Conservation (phyloP, 2,888 invertebrate genomes). For the Tromatobia lineatoria region DNA sequence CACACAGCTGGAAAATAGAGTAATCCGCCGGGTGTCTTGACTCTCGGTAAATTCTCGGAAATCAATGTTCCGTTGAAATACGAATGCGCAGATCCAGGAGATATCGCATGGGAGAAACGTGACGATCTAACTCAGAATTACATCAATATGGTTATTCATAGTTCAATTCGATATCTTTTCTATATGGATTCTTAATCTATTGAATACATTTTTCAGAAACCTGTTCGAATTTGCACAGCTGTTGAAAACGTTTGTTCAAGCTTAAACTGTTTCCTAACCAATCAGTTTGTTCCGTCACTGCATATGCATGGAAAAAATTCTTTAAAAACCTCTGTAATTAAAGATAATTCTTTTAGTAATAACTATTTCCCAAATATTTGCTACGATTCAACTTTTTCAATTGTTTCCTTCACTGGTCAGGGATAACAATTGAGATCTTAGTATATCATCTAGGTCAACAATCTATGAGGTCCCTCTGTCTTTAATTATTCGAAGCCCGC, state of each 20-base stretch:
- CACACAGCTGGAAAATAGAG: slow-evolving; percentile 51
- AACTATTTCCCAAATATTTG: too few species aligned
- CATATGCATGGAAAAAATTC: too few species aligned
- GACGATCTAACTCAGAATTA: background rate
- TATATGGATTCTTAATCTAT: background rate
- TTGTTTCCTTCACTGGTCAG: too few species aligned
- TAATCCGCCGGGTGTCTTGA: slow-evolving; percentile 35
- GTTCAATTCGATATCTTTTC: background rate
- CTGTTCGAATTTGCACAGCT: background rate
- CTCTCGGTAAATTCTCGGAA: slow-evolving; percentile 13
- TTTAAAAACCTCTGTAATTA: too few species aligned
- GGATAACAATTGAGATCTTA: too few species aligned
- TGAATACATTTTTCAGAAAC: background rate
- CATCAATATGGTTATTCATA: background rate
- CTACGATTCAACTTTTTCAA: too few species aligned
- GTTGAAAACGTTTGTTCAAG: background rate
- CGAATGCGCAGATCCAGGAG: slow-evolving; percentile 3
- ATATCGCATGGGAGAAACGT: background rate
- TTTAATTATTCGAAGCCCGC: too few species aligned
- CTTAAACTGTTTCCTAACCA: background rate
- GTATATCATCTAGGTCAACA: too few species aligned
- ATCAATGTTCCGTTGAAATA: slow-evolving; percentile 26
- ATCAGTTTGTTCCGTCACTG: too few species aligned
- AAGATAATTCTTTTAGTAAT: too few species aligned
- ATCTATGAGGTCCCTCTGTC: too few species aligned